Conservation (phyloP, 2,113 vertebrate genomes). For the Anolis carolinensis region DNA sequence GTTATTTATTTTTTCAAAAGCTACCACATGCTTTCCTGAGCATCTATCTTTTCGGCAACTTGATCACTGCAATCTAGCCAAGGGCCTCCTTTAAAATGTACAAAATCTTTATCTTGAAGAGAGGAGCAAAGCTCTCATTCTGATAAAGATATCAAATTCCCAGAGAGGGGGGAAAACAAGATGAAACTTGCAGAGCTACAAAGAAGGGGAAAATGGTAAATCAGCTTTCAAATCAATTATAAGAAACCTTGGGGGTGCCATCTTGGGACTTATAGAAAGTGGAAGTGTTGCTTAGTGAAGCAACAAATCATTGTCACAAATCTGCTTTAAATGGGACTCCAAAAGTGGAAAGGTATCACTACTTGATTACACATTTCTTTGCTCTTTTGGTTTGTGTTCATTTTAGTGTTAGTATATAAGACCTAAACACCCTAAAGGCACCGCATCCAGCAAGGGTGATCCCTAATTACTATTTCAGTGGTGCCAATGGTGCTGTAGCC, state of each 20-base stretch:
- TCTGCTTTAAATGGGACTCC: background rate
- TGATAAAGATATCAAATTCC: slow-evolving; percentile 13
- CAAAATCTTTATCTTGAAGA: slow-evolving; percentile 22
- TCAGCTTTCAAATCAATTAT: background rate
- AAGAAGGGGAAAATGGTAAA: slow-evolving; percentile 5
- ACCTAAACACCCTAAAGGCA: no score
- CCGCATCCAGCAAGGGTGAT: no score
- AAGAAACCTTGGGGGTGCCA: background rate
- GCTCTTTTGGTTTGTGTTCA: no score
- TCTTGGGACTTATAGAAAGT: background rate
- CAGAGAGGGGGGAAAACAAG: background rate
- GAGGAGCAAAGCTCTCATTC: background rate
- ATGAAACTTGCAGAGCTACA: background rate
- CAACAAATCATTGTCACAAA: background rate
- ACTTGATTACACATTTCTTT: no score
- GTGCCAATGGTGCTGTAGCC: no score
- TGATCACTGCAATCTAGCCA: slow-evolving; percentile 11
- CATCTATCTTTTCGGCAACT: background rate
- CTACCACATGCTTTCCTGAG: background rate
- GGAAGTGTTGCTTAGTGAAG: background rate
- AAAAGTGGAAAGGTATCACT: background rate
- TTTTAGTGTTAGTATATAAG: no score
- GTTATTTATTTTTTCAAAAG: slow-evolving; percentile 22
- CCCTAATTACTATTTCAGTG: no score
- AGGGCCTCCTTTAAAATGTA: slow-evolving; percentile 26